A percentile compares a stretch with the other conserved stretches of the same genome.
Evolutionary conservation across 1,140 invertebrate genomes (phyloP).

Genomic region (Brachionus asplanchnoidis): DNA sequence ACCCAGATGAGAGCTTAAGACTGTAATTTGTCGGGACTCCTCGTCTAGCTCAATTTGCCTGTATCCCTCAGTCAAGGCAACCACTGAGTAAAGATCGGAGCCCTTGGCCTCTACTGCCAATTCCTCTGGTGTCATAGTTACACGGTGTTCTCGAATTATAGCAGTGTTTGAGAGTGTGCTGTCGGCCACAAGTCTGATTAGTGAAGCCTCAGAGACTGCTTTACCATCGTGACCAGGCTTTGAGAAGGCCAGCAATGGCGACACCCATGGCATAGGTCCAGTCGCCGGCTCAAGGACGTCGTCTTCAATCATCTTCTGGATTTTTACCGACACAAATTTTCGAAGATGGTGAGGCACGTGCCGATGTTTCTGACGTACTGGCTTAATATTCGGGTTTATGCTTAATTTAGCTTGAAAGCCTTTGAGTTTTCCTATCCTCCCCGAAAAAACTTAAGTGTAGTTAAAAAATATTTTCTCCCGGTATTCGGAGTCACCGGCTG

Average conservation of each 20-base stretch:
- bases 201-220: not conserved
- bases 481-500: not conserved
- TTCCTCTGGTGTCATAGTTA: conserved; percentile 42
- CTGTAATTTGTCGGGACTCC: conserved; percentile 43
- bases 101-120: conserved; percentile 43
- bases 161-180: conserved; percentile 28
- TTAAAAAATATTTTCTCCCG: not conserved
- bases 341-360: not conserved
- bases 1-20: conserved; percentile 46
- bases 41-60: conserved; percentile 44
- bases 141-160: conserved; percentile 24
- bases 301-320: not conserved
- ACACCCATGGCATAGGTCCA: conserved; percentile 36
- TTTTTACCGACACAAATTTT: not conserved
- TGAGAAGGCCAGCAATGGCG: conserved; percentile 6
- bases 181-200: conserved; percentile 35
- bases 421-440: not conserved
- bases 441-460: not conserved
- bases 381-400: not conserved
- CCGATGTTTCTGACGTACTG: not conserved
- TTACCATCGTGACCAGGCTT: not conserved
- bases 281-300: conserved; percentile 19
- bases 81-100: conserved; percentile 55
- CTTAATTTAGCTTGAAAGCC: not conserved
- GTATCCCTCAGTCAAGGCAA: conserved; percentile 59